These are phyloP conservation scores for Psittacula echo DNA, from an alignment of 2,797 vertebrate genomes.

Conservation along the genomic window DNA sequence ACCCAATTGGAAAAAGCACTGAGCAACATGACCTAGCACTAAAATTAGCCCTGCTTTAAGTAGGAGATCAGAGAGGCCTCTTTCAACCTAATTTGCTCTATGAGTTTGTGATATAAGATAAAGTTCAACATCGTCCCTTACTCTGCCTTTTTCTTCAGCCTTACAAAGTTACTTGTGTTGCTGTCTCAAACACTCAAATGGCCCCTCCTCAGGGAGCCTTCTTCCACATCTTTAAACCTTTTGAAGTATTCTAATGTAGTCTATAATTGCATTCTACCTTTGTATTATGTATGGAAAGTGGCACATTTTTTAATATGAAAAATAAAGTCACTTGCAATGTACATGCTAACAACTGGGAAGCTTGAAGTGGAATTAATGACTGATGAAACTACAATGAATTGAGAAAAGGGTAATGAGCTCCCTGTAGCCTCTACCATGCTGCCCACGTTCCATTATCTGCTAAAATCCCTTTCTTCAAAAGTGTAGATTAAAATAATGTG, in stretches of 20 bases:
- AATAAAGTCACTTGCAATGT: constrained; percentile 25
- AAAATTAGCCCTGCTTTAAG: background rate
- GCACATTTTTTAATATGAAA: constrained; percentile 39
- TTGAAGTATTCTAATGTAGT: constrained; percentile 27
- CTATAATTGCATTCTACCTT: constrained; percentile 37
- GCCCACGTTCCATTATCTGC: background rate
- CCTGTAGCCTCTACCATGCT: background rate
- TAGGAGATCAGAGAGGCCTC: background rate
- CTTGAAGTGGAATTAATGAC: constrained; percentile 46
- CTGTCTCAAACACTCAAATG: background rate
- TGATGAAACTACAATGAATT: constrained; percentile 38
- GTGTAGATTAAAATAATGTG: constrained; percentile 48
- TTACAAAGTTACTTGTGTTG: constrained; percentile 3
- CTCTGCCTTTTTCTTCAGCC: background rate
- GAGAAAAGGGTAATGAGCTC: constrained; percentile 51
- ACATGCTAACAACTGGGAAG: constrained; percentile 2
- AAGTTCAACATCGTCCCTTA: background rate
- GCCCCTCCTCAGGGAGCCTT: constrained; percentile 19
- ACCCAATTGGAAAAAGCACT: fast-evolving
- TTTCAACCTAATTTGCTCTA: background rate
- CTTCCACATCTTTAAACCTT: background rate
- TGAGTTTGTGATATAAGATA: background rate
- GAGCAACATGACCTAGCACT: background rate
- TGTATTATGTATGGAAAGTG: constrained; percentile 21
- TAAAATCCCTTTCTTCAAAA: constrained; percentile 40